A percentile compares a stretch with the other conserved stretches of the same genome.
Evolutionary conservation across 2,113 vertebrate genomes (phyloP).

Genomic region (Planiliza haematocheilus): DNA sequence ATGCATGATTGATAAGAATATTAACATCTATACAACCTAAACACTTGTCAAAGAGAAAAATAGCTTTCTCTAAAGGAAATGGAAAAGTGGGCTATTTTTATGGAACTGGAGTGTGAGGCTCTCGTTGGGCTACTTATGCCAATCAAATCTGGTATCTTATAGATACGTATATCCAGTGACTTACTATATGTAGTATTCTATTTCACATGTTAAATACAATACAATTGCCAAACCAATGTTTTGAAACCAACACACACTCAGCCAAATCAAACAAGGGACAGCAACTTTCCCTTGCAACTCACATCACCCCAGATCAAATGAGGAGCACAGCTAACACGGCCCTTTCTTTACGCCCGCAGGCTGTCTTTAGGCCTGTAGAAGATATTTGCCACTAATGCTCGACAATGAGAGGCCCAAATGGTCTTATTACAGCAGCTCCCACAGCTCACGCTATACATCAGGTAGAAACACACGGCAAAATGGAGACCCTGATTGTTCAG

Average conservation of each 20-base stretch:
- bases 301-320: constrained; percentile 60
- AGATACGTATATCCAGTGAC: too few species aligned
- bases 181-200: too few species aligned
- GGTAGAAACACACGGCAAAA: constrained; percentile 80
- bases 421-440: constrained; percentile 85
- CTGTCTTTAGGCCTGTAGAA: constrained; percentile 79
- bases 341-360: constrained; percentile 78
- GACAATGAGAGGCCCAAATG: constrained; percentile 84
- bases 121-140: not conserved
- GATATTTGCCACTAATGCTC: constrained; percentile 83
- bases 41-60: too few species aligned
- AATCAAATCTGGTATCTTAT: not conserved
- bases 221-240: not conserved
- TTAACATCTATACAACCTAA: too few species aligned
- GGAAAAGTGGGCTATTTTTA: not conserved
- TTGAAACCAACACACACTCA: constrained; percentile 20
- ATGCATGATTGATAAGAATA: too few species aligned
- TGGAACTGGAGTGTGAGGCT: not conserved
- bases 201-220: not conserved
- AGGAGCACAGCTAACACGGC: constrained; percentile 57
- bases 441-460: constrained; percentile 82
- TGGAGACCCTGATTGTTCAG: constrained; percentile 85
- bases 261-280: constrained; percentile 24
- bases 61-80: not conserved
- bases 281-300: constrained; percentile 39